phyloP scores from a whole-genome alignment of 2,797 vertebrate species.

The Myotis planiceps region DNA sequence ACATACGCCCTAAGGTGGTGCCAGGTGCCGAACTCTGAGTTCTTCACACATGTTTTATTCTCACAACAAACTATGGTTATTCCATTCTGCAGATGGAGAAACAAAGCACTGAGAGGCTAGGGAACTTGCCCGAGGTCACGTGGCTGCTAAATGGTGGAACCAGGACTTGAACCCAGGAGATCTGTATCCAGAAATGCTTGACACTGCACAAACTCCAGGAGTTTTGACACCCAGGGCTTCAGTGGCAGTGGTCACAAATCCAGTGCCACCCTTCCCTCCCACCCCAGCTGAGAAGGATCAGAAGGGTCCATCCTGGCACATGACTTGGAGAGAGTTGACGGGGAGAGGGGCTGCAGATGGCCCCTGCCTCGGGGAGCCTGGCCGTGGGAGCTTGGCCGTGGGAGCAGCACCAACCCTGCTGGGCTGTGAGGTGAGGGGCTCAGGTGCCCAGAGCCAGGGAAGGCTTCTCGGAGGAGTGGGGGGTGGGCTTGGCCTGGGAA shows the following conservation, averaged over 20 bases:
- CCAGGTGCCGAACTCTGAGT: background rate
- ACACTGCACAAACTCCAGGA: background rate
- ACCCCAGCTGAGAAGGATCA: background rate
- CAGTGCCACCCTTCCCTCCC: background rate
- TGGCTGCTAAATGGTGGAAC: background rate
- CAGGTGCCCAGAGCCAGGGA: background rate
- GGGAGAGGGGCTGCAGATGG: fast-evolving
- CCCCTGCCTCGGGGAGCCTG: background rate
- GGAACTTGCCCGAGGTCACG: background rate
- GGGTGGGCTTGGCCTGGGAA: background rate
- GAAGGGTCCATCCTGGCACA: background rate
- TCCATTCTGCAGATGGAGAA: background rate
- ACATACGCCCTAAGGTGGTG: background rate
- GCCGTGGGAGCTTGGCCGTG: fast-evolving
- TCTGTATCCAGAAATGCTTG: background rate
- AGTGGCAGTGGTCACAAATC: background rate
- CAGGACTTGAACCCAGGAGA: background rate
- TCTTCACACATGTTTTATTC: background rate
- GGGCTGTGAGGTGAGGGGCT: background rate
- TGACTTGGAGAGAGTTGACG: fast-evolving
- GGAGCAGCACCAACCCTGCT: background rate
- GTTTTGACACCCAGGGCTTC: background rate
- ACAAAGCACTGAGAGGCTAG: background rate
- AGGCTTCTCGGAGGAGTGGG: background rate
- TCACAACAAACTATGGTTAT: background rate